Percentiles rank a stretch among this genome's conserved stretches.
Conservation (phyloP, 37 sponge, comb jelly and placozoan genomes). For the Halisarca cf. caerulea region DNA sequence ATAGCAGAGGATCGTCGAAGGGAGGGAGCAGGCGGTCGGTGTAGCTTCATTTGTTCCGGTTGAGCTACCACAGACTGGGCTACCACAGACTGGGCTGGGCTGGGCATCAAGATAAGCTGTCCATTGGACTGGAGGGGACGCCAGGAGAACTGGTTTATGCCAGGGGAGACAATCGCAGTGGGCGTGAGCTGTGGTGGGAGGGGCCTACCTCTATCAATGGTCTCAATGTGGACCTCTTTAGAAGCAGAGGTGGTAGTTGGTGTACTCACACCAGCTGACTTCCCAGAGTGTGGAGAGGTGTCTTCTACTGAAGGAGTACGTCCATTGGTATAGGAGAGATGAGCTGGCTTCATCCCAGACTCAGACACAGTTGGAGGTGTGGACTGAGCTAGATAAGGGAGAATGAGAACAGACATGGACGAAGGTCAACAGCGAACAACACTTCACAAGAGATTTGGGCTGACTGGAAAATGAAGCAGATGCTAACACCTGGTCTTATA, state of each 20-base stretch:
- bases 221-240: slow-evolving; percentile 5
- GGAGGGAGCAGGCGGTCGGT: neutral
- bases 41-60: neutral
- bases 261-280: neutral
- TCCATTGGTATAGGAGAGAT: no score
- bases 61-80: neutral
- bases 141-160: neutral
- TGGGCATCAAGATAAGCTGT: slow-evolving; percentile 1
- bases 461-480: no score
- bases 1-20: neutral
- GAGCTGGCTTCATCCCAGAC: no score
- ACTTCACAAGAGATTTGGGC: no score
- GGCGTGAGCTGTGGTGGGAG: neutral
- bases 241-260: neutral
- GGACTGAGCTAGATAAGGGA: no score
- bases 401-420: no score
- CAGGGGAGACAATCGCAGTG: neutral
- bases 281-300: neutral
- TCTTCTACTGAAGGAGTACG: no score
- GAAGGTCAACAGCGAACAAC: no score
- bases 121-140: neutral
- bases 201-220: neutral
- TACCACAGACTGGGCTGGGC: neutral
- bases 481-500: no score
- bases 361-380: no score